A percentile compares a stretch with the other conserved stretches of the same genome.
Conservation (phyloP, 2,888 invertebrate genomes). For the Mimas tiliae region DNA sequence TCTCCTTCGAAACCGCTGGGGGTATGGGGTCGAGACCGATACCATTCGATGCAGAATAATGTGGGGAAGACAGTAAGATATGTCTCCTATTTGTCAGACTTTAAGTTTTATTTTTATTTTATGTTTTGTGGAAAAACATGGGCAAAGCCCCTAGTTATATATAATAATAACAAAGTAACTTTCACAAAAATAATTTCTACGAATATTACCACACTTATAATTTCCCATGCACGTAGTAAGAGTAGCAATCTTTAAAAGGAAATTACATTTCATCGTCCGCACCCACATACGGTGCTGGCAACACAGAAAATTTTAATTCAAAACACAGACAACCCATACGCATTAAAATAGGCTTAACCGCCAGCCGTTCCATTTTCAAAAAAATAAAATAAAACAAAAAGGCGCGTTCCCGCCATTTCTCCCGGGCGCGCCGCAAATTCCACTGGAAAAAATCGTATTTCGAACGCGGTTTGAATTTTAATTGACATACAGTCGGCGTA, state of each 20-base stretch:
- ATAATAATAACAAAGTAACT: background rate
- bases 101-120: too few relatives aligned
- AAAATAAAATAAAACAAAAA: conserved; percentile 81
- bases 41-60: too few relatives aligned
- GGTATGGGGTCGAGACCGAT: too few relatives aligned
- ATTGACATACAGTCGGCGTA: conserved; percentile 78
- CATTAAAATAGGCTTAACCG: conserved; percentile 84
- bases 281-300: conserved; percentile 59
- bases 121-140: too few relatives aligned
- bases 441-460: conserved; percentile 84
- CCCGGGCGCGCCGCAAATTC: conserved; percentile 81
- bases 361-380: conserved; percentile 81
- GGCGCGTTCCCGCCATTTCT: conserved; percentile 82
- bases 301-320: conserved; percentile 78
- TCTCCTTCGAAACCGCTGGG: too few relatives aligned
- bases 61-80: too few relatives aligned
- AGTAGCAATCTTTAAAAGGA: conserved; percentile 23
- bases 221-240: conserved; percentile 21
- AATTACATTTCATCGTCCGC: conserved; percentile 38
- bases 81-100: too few relatives aligned
- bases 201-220: conserved; percentile 3
- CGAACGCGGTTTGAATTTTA: conserved; percentile 85
- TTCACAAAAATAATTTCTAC: conserved; percentile 3
- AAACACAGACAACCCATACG: conserved; percentile 81
- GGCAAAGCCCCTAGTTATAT: too few relatives aligned